phyloP scores from a whole-genome alignment of 1,140 invertebrate species.

The Aphaenogaster rudis region DNA sequence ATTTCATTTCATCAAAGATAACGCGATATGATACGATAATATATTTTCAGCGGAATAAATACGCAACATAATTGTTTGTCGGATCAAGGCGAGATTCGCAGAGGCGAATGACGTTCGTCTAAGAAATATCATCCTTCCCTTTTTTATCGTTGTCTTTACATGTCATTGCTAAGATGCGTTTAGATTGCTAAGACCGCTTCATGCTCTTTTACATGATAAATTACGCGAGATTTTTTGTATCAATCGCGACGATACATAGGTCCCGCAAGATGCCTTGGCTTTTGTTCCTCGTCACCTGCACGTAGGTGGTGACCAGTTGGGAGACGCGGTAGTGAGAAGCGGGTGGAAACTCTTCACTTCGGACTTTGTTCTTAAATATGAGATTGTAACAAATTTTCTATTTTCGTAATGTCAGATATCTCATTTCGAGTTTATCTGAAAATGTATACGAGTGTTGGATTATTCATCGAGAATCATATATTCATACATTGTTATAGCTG shows the following conservation, averaged over 20 bases:
- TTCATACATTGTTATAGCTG: neutral
- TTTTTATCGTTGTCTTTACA: constrained; percentile 19
- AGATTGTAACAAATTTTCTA: neutral
- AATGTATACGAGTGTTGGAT: neutral
- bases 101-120: constrained; percentile 35
- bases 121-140: constrained; percentile 16
- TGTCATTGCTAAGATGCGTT: constrained; percentile 60
- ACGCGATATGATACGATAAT: constrained; percentile 24
- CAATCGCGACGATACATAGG: constrained; percentile 55
- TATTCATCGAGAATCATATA: neutral
- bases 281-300: constrained; percentile 63
- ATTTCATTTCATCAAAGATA: neutral
- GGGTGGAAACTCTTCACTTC: neutral
- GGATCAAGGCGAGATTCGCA: constrained; percentile 42
- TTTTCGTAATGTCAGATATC: neutral
- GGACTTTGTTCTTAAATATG: neutral
- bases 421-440: neutral
- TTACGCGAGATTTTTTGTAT: constrained; percentile 68
- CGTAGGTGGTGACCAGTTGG: constrained; percentile 62
- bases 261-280: constrained; percentile 32
- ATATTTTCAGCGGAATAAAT: constrained; percentile 43
- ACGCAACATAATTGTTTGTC: constrained; percentile 37
- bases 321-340: neutral
- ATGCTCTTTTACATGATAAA: constrained; percentile 72
- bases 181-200: neutral